Percentiles rank a stretch among this genome's conserved stretches.
These are phyloP conservation scores for Sebastes schlegelii DNA, from an alignment of 2,113 vertebrate genomes.

Conservation along the genomic window DNA sequence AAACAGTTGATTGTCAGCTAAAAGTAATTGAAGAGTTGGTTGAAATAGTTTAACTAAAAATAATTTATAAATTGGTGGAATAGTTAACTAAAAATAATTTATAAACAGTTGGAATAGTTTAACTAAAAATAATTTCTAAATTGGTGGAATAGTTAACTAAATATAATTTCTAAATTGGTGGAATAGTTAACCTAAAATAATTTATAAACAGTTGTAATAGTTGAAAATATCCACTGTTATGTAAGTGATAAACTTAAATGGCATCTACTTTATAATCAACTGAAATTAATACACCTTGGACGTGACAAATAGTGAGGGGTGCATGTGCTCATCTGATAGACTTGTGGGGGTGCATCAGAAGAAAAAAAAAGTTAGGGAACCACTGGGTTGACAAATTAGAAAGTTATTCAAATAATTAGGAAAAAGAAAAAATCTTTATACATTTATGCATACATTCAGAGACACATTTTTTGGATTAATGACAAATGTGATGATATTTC, in stretches of 20 bases:
- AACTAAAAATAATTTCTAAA: background rate
- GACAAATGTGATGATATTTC: background rate
- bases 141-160: background rate
- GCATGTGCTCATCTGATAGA: too few species aligned
- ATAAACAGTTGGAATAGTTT: too few species aligned
- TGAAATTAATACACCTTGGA: background rate
- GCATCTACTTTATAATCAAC: background rate
- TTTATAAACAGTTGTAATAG: background rate
- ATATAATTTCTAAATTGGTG: background rate
- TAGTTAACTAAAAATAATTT: background rate
- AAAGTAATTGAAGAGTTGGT: too few species aligned
- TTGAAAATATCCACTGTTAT: background rate
- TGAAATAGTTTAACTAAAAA: background rate
- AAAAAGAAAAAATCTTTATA: background rate
- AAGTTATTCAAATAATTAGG: background rate
- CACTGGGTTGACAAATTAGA: background rate
- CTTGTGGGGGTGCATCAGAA: background rate
- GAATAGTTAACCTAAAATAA: background rate
- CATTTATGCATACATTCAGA: background rate
- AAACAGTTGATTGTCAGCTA: background rate
- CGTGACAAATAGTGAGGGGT: background rate
- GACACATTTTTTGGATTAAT: background rate
- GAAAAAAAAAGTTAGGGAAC: too few species aligned
- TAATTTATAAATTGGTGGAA: background rate
- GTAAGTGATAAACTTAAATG: background rate